A percentile compares a stretch with the other conserved stretches of the same genome.
phyloP scores from a whole-genome alignment of 2,888 invertebrate species.

The Rotaria magnacalcarata region DNA sequence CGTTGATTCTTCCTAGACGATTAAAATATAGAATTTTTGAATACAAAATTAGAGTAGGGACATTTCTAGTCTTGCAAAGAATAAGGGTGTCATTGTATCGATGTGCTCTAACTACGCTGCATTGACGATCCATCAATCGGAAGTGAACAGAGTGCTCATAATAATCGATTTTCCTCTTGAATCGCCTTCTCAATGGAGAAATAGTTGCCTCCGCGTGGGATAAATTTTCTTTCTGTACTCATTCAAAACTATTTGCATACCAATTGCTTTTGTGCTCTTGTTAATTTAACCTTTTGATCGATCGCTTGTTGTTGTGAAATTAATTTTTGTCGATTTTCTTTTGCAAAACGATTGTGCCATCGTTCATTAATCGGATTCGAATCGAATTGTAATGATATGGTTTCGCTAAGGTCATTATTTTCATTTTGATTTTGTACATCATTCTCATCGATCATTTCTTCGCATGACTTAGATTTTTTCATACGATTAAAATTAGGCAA shows the following conservation, averaged over 20 bases:
- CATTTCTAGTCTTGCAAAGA: too few relatives aligned
- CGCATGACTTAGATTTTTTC: neutral
- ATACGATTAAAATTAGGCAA: neutral
- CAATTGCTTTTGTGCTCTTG: neutral
- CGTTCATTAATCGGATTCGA: neutral
- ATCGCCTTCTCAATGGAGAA: too few relatives aligned
- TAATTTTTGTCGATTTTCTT: slow-evolving; percentile 30
- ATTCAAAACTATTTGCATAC: neutral
- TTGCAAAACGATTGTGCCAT: slow-evolving; percentile 5
- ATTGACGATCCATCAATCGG: too few relatives aligned
- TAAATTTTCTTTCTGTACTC: too few relatives aligned
- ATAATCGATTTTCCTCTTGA: too few relatives aligned
- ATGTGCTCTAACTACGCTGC: too few relatives aligned
- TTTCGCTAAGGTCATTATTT: neutral
- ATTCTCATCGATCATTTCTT: neutral
- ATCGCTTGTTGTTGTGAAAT: slow-evolving; percentile 12
- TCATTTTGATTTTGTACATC: neutral
- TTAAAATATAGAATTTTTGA: too few relatives aligned
- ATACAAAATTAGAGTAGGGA: too few relatives aligned
- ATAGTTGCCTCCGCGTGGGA: too few relatives aligned
- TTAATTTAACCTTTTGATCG: slow-evolving; percentile 3
- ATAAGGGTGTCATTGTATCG: too few relatives aligned
- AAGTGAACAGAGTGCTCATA: too few relatives aligned
- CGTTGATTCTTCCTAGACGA: neutral
- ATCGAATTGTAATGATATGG: neutral